Conservation (phyloP, 1,140 invertebrate species). For the Oncopodura yosiiana region DNA sequence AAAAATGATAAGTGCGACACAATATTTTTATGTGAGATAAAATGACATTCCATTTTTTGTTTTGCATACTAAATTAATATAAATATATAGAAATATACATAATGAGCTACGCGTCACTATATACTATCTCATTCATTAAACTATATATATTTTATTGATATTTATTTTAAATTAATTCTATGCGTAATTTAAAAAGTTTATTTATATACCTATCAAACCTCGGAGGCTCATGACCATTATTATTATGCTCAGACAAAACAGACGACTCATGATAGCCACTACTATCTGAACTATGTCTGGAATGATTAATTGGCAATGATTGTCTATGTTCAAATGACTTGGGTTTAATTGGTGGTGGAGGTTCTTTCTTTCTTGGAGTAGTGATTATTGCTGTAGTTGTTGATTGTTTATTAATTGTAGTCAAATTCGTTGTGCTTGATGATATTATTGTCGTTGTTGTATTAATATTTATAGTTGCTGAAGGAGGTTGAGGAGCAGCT, state of each 20-base stretch:
- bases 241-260: slow-evolving; percentile 40
- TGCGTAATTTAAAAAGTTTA: not conserved
- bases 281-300: slow-evolving; percentile 63
- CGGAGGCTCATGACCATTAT: slow-evolving; percentile 9
- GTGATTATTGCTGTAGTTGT: not conserved
- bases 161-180: not conserved
- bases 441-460: slow-evolving; percentile 4
- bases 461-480: slow-evolving; percentile 8
- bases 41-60: too few relatives aligned
- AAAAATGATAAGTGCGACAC: too few relatives aligned
- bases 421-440: not conserved
- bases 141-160: too few relatives aligned
- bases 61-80: too few relatives aligned
- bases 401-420: not conserved
- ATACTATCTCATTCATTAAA: too few relatives aligned
- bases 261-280: slow-evolving; percentile 66
- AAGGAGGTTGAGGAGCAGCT: slow-evolving; percentile 32
- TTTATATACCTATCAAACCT: slow-evolving; percentile 23
- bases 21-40: too few relatives aligned
- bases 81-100: too few relatives aligned
- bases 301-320: slow-evolving; percentile 48
- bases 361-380: slow-evolving; percentile 36
- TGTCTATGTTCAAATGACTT: slow-evolving; percentile 1
- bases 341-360: slow-evolving; percentile 25
- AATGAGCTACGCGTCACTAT: too few relatives aligned